These are phyloP conservation scores for Rhopalosiphum padi DNA, from an alignment of 1,140 invertebrate genomes.

Conservation along the genomic window DNA sequence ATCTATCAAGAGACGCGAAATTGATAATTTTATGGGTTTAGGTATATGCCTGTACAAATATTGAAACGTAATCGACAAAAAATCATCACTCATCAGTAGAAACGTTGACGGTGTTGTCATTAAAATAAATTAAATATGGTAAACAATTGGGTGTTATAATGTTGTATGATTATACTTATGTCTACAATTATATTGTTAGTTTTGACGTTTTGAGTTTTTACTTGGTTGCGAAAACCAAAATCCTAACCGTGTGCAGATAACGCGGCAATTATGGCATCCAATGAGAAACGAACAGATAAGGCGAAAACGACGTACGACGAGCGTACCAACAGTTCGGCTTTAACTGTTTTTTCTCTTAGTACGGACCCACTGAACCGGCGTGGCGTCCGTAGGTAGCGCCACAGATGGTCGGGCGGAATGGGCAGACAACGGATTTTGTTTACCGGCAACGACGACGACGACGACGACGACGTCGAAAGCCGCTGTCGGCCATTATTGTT, in stretches of 20 bases:
- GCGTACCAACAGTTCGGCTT: background rate
- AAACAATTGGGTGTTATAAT: background rate
- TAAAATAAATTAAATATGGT: background rate
- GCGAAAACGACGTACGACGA: too few relatives aligned
- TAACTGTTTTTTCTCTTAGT: background rate
- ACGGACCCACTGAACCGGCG: background rate
- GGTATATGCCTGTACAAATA: background rate
- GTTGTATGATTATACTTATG: background rate
- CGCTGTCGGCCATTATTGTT: conserved; percentile 50
- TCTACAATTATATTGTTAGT: too few relatives aligned
- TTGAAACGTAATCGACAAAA: background rate
- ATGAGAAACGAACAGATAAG: conserved; percentile 34
- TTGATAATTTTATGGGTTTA: background rate
- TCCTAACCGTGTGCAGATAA: background rate
- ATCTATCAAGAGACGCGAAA: background rate
- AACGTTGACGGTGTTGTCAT: background rate
- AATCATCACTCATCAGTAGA: background rate
- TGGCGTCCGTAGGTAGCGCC: conserved; percentile 47
- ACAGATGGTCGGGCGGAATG: background rate
- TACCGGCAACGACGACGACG: conserved; percentile 35
- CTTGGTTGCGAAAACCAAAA: background rate
- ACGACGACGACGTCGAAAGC: background rate
- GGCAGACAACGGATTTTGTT: conserved; percentile 53
- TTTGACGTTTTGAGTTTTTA: background rate
- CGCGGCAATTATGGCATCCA: conserved; percentile 22